A percentile compares a stretch with the other conserved stretches of the same genome.
phyloP scores from a whole-genome alignment of 2,888 invertebrate species.

The Synergus gifuensis region DNA sequence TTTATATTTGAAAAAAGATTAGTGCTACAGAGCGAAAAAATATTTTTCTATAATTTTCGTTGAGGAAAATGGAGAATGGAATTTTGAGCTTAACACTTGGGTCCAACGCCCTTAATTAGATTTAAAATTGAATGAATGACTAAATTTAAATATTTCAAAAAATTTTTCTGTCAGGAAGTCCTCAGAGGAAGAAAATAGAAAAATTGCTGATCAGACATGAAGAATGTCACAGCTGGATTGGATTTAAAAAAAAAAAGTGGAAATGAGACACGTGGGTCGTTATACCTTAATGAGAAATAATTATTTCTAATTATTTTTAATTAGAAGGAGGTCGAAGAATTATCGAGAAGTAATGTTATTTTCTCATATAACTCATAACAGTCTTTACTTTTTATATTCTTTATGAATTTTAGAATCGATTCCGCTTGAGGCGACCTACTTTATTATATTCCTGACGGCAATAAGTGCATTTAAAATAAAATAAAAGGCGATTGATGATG shows the following conservation, averaged over 20 bases:
- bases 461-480: neutral
- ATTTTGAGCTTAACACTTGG: too few species aligned
- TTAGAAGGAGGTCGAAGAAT: slow-evolving; percentile 40
- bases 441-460: neutral
- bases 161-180: neutral
- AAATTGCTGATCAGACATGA: neutral
- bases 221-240: neutral
- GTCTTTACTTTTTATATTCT: neutral
- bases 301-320: slow-evolving; percentile 37
- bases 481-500: neutral
- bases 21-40: too few species aligned
- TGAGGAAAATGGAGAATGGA: too few species aligned
- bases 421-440: neutral
- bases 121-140: neutral
- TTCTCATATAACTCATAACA: neutral
- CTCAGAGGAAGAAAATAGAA: neutral
- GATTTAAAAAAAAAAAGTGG: neutral
- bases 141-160: neutral
- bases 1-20: too few species aligned
- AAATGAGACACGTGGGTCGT: slow-evolving; percentile 16
- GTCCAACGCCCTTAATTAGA: too few species aligned
- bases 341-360: slow-evolving; percentile 7
- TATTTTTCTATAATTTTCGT: too few species aligned
- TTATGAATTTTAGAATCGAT: slow-evolving; percentile 16
- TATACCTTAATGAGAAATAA: slow-evolving; percentile 29